Evolutionary conservation across 2,888 invertebrate genomes (phyloP).

Genomic region (Prenolepis imparis): DNA sequence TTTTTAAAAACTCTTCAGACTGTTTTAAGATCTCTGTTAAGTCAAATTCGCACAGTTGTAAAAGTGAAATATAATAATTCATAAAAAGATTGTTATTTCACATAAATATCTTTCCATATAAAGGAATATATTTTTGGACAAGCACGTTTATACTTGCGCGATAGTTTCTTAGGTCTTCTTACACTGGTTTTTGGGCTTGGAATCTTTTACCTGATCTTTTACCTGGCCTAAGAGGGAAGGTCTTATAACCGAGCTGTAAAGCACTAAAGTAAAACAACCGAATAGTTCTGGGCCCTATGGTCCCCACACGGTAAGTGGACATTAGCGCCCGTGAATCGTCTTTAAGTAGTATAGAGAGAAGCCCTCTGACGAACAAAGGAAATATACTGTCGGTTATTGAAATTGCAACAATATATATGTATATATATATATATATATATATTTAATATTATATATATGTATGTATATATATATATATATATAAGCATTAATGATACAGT

Average conservation of each 20-base stretch:
- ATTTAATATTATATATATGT: no score
- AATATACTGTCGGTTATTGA: neutral
- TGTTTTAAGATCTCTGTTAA: neutral
- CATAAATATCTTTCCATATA: neutral
- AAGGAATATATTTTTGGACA: constrained; percentile 33
- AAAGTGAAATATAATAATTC: neutral
- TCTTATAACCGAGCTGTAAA: constrained; percentile 77
- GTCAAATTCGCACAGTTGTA: neutral
- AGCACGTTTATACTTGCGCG: constrained; percentile 11
- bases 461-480: no score
- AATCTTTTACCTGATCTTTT: constrained; percentile 67
- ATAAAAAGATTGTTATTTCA: neutral
- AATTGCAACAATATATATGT: no score
- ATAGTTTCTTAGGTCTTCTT: constrained; percentile 47
- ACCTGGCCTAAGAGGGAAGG: constrained; percentile 58
- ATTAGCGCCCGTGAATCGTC: constrained; percentile 79
- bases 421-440: neutral
- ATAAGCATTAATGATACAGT: neutral
- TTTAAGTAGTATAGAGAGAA: constrained; percentile 57
- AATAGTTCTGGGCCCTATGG: constrained; percentile 69
- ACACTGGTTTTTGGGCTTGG: constrained; percentile 24
- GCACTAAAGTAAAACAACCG: constrained; percentile 75
- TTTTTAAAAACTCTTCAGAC: neutral
- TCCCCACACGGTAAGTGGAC: constrained; percentile 75
- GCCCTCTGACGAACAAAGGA: constrained; percentile 60